Evolutionary conservation across 2,888 invertebrate species (phyloP).

Genomic region (Lottia gigantea): DNA sequence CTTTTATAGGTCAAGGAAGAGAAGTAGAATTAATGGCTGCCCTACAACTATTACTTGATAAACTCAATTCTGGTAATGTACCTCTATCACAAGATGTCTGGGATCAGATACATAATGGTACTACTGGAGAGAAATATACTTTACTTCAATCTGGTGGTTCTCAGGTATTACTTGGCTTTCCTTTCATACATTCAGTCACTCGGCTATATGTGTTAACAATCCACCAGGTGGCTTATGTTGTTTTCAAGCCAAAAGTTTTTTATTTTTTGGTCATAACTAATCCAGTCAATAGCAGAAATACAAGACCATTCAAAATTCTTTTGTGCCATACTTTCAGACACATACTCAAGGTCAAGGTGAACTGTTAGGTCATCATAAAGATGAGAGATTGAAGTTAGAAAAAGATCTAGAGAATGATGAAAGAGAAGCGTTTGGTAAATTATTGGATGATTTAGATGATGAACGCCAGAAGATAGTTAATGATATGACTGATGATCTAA

Average conservation of each 20-base stretch:
- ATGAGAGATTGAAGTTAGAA: constrained; percentile 57
- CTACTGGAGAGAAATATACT: constrained; percentile 25
- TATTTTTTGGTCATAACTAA: too few relatives aligned
- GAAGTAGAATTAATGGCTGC: constrained; percentile 62
- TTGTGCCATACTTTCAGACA: too few relatives aligned
- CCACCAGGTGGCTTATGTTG: neutral
- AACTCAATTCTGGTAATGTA: constrained; percentile 60
- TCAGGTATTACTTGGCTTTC: neutral
- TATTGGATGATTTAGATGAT: constrained; percentile 49
- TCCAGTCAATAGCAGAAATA: too few relatives aligned
- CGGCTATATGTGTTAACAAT: too few relatives aligned
- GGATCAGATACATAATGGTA: constrained; percentile 44
- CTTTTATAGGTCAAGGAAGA: constrained; percentile 23
- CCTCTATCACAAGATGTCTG: constrained; percentile 54
- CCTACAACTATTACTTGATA: constrained; percentile 55
- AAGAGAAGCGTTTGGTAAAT: constrained; percentile 43
- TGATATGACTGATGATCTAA: constrained; percentile 45
- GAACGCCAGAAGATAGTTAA: constrained; percentile 45
- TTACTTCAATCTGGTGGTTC: neutral
- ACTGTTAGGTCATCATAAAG: constrained; percentile 57
- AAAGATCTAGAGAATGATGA: constrained; percentile 57
- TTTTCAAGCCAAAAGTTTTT: too few relatives aligned
- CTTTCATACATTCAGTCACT: neutral
- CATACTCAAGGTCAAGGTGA: constrained; percentile 41
- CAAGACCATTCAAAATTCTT: too few relatives aligned